Base-by-base conservation (phyloP, 2,888 invertebrate species). In the Melangyna quadrimaculata region DNA sequence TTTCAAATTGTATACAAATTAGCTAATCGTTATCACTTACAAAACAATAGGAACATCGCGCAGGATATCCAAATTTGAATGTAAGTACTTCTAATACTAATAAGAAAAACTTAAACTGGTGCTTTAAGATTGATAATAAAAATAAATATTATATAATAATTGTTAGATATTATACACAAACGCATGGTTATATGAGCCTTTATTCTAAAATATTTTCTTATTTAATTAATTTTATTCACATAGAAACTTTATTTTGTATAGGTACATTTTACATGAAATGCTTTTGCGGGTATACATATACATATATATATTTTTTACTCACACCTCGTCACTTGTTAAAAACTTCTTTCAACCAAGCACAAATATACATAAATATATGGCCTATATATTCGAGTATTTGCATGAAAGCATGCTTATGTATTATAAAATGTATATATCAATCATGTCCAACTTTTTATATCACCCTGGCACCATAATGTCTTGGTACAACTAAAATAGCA, bases 51-150 rank as follows among this genome's bases (percentile, higher is more conserved):
- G 12, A 22, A 51, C 71, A 19, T 5, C 9, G 24, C 19, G 35
- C 32, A 67, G 24, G 19, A 55, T 57, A n/a, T 57, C 19, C 6
- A 74, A 55, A n/a, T 65, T 17, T 72, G 51, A 48, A 29, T 2
- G 43, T 43, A 43, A 53, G 29, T 57, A 29, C 24, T 22, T 53
- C n/a, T 12, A 51, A 48, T 35, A 35, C 3, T 22, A 55, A 55
- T 17, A 78, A 69, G 65, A n/a, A n/a, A n/a, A n/a, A n/a, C n/a
- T 74, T 57, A 71, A 84, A 72, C 75, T 69, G 84, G 84, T 80
- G 84, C 79, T 84, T 84, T 79, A 79, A 71, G 55, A 72, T 72
- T 77, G 75, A 84, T 80, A 79, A 84, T 79, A 79, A 67, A 67
- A 24, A 3, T 24, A 32, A 22, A 22, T n/a, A 61, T n/a, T n/a